These are phyloP conservation scores for Tipula confusa DNA, from an alignment of 2,888 invertebrate species.

Conservation along the genomic window DNA sequence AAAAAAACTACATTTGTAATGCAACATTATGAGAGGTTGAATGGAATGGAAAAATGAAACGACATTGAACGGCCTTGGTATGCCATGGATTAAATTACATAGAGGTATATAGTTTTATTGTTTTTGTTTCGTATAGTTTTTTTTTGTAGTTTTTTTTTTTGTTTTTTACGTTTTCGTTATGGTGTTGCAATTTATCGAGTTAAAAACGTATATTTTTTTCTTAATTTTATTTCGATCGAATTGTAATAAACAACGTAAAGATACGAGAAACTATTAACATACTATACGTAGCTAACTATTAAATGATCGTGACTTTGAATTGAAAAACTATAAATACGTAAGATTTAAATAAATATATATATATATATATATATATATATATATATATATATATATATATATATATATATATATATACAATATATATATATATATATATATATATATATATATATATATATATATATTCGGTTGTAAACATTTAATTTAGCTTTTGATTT, in stretches of 20 bases:
- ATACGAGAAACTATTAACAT: not conserved
- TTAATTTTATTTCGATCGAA: not conserved
- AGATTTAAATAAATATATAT: not conserved
- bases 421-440: too few species aligned
- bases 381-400: too few species aligned
- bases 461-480: too few species aligned
- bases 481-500: too few species aligned
- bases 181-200: conserved; percentile 28
- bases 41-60: conserved; percentile 27
- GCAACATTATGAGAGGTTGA: conserved; percentile 28
- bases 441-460: too few species aligned
- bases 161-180: not conserved
- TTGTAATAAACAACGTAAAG: not conserved
- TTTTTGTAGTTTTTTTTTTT: too few species aligned
- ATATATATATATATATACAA: too few species aligned
- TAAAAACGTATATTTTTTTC: not conserved
- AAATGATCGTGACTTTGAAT: conserved; percentile 28
- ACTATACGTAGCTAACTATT: not conserved
- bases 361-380: too few species aligned
- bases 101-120: conserved; percentile 22
- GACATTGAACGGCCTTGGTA: conserved; percentile 28
- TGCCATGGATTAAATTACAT: conserved; percentile 27
- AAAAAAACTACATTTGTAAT: not conserved
- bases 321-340: not conserved
- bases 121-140: not conserved